Evolutionary conservation across 2,113 vertebrate genomes (phyloP), one percentile per base, ranked within the genome.

Genomic region (Tricholaema leucomelas): DNA sequence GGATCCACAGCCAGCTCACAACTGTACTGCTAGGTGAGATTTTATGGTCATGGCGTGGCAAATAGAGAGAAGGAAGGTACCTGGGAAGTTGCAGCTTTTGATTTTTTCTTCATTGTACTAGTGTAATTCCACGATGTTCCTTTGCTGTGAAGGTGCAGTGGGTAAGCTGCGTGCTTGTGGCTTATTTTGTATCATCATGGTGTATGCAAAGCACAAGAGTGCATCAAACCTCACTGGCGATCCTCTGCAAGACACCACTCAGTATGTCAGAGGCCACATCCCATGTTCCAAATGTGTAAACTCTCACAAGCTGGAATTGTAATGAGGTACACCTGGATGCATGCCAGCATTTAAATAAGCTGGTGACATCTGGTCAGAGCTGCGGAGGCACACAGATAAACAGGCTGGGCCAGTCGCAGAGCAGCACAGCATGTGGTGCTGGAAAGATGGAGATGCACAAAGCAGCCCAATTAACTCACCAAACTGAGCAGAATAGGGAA

Each of bases 281-380:
- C 91, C 94, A 75, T 46, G 88, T 50, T 92, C 91, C 94, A 96
- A 93, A 92, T 93, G 91, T 95, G 94, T 67, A 89, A 96, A 95
- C 85, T 89, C 72, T 36, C 84, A 73, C 84, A 87, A 82, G 82
- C 94, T 89, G 89, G 85, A 82, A 82, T 36, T 25, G 67, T 63
- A 54, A 55, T 76, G 79, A 91, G 75, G 56, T 76, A 52, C 82
- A 91, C 82, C 87, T 93, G 95, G 95, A 91, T 27, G 14, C 54
- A 24, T 3, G 91, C 91, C 93, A 95, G 90, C 79, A 80, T 90
- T 93, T 82, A 54, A 87, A 94, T 85, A 63, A 91, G 85, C 76
- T 44, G 81, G 75, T 94, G 94, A 94, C 94, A 96, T 96, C 87
- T 93, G 94, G 67, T 79, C 84, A 70, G 87, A 78, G 87, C 85